Evolutionary conservation across 2,113 vertebrate species (phyloP), one percentile per base, ranked within the genome.

Genomic region (Chunga burmeisteri): DNA sequence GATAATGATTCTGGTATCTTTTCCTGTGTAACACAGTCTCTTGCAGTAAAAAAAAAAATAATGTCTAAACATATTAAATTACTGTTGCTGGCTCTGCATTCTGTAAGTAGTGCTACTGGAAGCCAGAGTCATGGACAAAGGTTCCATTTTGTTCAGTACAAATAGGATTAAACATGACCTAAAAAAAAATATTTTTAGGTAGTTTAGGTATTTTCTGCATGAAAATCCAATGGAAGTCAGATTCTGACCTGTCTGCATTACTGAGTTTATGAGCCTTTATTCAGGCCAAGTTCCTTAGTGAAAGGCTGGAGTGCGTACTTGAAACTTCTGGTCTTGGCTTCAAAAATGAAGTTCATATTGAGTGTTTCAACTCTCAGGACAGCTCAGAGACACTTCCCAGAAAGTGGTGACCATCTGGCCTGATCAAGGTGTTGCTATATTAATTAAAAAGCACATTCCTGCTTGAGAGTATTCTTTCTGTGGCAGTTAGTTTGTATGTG

Each of bases 321-420:
- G 5, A 19, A 87, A 80, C 52, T 61, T 85, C 7, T 44, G 40
- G 34, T 15, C 25, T 91, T 78, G 71, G 27, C 55, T 89, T 49
- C 30, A 25, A 2, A 47, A 23, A 1, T 1, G 27, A 32, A 52
- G 40, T 0, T 0, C 36, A 66, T 67, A 16, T 32, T 2, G 67
- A 83, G 40, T 3, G 36, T 66, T 50, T 10, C 61, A 36, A 7
- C 62, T 66, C 59, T 9, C 11, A 30, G 67, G 47, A 16, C 27
- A 66, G 72, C 77, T 11, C 59, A 34, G 71, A 86, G 80, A 30
- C 26, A 0, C 27, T 73, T 42, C 22, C 62, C 62, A 7, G 81
- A 29, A 25, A 38, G 36, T 6, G 52, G 29, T 8, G 59, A 16
- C 86, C 88, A 74, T 83, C 75, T 92, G 86, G 58, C 27, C 74